Evolutionary conservation across 1,140 invertebrate genomes (phyloP).

Genomic region (Lycorma delicatula): DNA sequence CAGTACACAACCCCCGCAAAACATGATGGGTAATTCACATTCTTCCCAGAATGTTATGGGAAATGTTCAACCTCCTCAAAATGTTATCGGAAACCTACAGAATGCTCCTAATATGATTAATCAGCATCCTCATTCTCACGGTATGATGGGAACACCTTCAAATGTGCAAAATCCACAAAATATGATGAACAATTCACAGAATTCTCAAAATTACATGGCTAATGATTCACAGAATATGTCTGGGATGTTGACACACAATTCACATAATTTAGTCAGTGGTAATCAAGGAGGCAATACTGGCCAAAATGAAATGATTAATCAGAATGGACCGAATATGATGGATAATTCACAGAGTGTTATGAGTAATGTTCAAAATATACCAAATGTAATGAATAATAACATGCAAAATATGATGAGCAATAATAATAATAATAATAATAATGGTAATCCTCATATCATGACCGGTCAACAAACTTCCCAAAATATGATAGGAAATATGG

Average conservation of each 20-base stretch:
- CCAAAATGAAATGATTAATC: constrained; percentile 4
- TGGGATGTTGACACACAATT: neutral
- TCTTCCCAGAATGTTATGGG: neutral
- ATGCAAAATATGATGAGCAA: constrained; percentile 9
- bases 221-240: too few species aligned
- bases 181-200: constrained; percentile 5
- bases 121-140: neutral
- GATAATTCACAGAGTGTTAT: constrained; percentile 9
- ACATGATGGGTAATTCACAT: neutral
- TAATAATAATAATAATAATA: neutral
- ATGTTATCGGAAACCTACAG: neutral
- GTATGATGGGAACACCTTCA: neutral
- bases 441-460: neutral
- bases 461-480: too few species aligned
- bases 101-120: neutral
- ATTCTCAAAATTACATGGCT: too few species aligned
- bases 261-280: constrained; percentile 2
- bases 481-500: too few species aligned
- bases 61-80: neutral
- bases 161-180: constrained; percentile 6
- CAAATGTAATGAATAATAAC: too few species aligned
- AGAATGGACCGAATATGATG: constrained; percentile 1
- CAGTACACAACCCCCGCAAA: neutral
- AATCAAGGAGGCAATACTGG: neutral
- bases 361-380: too few species aligned